Base-by-base conservation (phyloP, 1,140 invertebrate species). In the Sarcophaga bullata region DNA sequence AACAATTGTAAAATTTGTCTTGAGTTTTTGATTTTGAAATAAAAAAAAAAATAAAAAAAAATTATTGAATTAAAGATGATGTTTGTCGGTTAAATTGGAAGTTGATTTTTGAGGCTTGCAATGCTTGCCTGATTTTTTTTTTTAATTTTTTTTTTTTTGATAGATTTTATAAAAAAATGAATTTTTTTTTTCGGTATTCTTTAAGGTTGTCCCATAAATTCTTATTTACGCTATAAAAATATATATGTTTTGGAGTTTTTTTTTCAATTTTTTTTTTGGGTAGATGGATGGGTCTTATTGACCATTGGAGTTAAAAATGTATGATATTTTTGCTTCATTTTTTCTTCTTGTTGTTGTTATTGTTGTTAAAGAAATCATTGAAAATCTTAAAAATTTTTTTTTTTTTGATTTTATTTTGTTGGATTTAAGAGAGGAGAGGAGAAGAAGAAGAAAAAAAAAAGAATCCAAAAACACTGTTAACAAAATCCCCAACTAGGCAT, bases 191-290 rank as follows among this genome's bases (percentile, higher is more conserved):
- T 48, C 9, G 19, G 75, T 15, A 15, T 78, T 17, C 75, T 80
- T 80, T 13, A 80, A 80, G 78, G 46, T 80, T 80, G 78, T 80
- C 78, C 19, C 78, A 80, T 80, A 80, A 80, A 80, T 80, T 80
- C 78, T 49, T 47, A 49, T 80, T 80, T 50, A 80, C 47, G 49
- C 78, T 37, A 80, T 80, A 80, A 80, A 80, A 80, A 80, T 49
- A 80, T 80, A 49, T 80, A 19, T 73, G 54, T 3, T 58, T 58
- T 58, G n/a, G 13, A 62, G 13, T 68, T 68, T 68, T 2, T 37
- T 37, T 73, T 72, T 72, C 2, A 5, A 2, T 19, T 13, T 2
- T 13, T 17, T 19, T 48, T 76, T 76, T 76, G 2, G 2, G 13
- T 37, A 37, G 25, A 37, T 37, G 25, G 25, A 37, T 37, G 25